phyloP scores from a whole-genome alignment of 2,888 invertebrate genomes.

The Agriopis marginaria region DNA sequence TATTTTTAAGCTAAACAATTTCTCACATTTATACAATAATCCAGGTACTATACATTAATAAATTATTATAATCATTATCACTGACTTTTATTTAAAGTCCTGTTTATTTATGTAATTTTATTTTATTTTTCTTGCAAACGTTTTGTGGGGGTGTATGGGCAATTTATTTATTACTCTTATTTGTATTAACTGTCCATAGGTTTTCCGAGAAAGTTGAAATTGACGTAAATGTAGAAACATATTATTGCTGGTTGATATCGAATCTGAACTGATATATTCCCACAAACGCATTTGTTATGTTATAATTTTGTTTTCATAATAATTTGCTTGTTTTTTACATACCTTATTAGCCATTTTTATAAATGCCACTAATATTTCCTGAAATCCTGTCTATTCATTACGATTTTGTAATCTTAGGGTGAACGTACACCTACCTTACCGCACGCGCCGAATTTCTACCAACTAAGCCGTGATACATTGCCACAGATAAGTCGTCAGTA shows the following conservation, averaged over 20 bases:
- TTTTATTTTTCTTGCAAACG: conserved; percentile 72
- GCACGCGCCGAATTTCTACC: no score
- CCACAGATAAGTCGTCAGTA: no score
- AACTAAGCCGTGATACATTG: no score
- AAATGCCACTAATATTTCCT: neutral
- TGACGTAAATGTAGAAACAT: conserved; percentile 42
- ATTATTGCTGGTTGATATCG: conserved; percentile 48
- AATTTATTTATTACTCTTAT: conserved; percentile 53
- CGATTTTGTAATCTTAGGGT: neutral
- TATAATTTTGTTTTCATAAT: conserved; percentile 52
- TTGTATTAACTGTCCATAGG: conserved; percentile 30
- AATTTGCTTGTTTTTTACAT: conserved; percentile 41
- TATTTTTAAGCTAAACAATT: conserved; percentile 52
- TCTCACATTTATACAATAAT: conserved; percentile 39
- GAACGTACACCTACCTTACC: no score
- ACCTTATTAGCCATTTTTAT: conserved; percentile 27
- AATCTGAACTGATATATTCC: conserved; percentile 79
- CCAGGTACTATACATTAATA: conserved; percentile 62
- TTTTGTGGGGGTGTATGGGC: conserved; percentile 87
- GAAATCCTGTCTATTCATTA: conserved; percentile 1
- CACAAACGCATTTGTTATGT: conserved; percentile 72
- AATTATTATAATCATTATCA: conserved; percentile 70
- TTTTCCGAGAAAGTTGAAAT: conserved; percentile 18
- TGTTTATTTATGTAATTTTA: conserved; percentile 72
- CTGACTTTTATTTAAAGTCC: conserved; percentile 83